Percentiles rank a stretch among this genome's conserved stretches.
Evolutionary conservation across 2,113 vertebrate genomes (phyloP).

Genomic region (Fulica atra): DNA sequence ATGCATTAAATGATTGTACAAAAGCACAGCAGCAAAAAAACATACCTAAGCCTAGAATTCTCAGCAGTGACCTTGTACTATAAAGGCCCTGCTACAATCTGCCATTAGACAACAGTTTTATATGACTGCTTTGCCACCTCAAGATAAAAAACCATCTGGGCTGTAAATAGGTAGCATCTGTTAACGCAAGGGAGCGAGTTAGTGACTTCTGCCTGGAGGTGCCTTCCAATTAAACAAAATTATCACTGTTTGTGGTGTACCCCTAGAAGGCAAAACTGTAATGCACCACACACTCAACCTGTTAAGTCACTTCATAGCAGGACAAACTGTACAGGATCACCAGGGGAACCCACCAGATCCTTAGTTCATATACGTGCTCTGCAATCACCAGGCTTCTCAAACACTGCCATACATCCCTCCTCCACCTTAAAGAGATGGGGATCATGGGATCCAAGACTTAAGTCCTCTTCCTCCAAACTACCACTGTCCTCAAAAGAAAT

Average conservation of each 20-base stretch:
- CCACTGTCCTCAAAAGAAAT: background rate
- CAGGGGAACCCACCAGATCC: background rate
- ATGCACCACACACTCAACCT: background rate
- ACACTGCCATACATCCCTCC: background rate
- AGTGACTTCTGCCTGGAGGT: background rate
- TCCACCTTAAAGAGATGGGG: background rate
- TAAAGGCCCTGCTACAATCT: background rate
- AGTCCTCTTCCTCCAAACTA: background rate
- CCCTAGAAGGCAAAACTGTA: background rate
- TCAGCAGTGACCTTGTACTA: background rate
- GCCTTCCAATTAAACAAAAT: background rate
- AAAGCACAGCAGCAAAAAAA: background rate
- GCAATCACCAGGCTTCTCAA: background rate
- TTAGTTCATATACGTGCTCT: accelerated
- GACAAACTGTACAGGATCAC: background rate
- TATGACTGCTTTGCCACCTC: background rate
- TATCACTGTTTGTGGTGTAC: background rate
- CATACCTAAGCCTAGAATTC: background rate
- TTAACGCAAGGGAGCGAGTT: background rate
- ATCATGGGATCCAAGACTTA: background rate
- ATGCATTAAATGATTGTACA: background rate
- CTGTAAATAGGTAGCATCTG: background rate
- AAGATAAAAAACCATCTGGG: background rate
- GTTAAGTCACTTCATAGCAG: background rate
- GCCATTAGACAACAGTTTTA: background rate